phyloP scores from a whole-genome alignment of 1,140 invertebrate species.

The Megalopta genalis region DNA sequence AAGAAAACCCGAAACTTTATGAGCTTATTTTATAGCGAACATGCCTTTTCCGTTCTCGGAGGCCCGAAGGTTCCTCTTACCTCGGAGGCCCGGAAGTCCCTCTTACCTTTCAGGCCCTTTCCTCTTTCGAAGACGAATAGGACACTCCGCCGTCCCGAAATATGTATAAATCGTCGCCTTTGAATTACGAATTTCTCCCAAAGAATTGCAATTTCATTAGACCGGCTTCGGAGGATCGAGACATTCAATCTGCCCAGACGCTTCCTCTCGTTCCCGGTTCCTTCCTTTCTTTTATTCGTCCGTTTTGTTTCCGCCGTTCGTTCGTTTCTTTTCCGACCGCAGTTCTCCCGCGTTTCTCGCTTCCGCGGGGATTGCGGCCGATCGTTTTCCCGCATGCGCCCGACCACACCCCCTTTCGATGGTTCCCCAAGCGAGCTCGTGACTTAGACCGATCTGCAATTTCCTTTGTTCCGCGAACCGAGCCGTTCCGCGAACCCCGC shows the following conservation, averaged over 20 bases:
- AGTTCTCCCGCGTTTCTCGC: no score
- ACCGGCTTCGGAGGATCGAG: neutral
- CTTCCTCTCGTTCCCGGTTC: no score
- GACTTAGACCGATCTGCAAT: neutral
- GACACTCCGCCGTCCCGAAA: no score
- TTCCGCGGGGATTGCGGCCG: no score
- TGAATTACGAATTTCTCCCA: neutral
- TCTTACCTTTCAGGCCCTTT: no score
- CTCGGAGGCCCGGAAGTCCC: neutral
- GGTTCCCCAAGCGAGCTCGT: neutral
- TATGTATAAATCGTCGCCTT: no score
- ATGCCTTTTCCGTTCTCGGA: neutral
- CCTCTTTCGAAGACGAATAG: no score
- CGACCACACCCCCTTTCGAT: neutral
- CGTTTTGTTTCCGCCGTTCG: neutral
- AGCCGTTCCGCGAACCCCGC: neutral
- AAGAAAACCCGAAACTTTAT: constrained; percentile 59
- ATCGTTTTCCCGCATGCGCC: neutral
- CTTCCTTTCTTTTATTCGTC: no score
- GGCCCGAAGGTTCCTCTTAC: no score
- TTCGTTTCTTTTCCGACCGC: neutral
- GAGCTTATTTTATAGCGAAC: constrained; percentile 60
- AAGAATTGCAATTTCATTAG: constrained; percentile 22
- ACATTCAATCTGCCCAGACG: neutral
- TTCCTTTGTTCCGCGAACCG: neutral